Percentiles rank a stretch among this genome's conserved stretches.
These are phyloP conservation scores for Cepaea hortensis DNA, from an alignment of 2,888 invertebrate genomes.

Conservation along the genomic window DNA sequence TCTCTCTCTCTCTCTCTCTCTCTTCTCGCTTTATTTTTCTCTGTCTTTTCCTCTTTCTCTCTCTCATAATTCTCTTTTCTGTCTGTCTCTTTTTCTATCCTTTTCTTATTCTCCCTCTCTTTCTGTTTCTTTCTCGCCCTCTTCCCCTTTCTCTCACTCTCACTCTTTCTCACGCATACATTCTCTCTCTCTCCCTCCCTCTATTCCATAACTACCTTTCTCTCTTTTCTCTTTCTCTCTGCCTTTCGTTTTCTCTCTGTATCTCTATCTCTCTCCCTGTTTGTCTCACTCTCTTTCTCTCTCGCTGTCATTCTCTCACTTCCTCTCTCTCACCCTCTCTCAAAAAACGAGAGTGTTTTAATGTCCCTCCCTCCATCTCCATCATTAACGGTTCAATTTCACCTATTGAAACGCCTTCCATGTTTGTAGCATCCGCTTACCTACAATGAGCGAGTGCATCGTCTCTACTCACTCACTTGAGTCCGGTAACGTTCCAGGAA, in stretches of 20 bases:
- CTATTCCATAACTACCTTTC: not conserved
- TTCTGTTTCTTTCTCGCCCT: not conserved
- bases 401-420: too few species aligned
- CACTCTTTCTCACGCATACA: not conserved
- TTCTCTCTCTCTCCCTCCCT: not conserved
- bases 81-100: not conserved
- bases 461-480: too few species aligned
- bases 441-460: too few species aligned
- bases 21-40: not conserved
- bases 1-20: too few species aligned
- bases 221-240: not conserved
- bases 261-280: not conserved
- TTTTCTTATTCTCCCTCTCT: not conserved
- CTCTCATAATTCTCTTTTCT: too few species aligned
- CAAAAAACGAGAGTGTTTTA: too few species aligned
- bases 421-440: too few species aligned
- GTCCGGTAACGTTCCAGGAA: too few species aligned
- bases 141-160: not conserved
- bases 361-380: too few species aligned
- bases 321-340: slow-evolving; percentile 12
- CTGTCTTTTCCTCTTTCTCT: not conserved
- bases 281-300: not conserved
- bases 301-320: not conserved
- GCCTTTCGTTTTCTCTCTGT: not conserved
- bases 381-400: too few species aligned